Conservation (phyloP, 2,797 vertebrate genomes). For the Mormyrus hasselquistii region DNA sequence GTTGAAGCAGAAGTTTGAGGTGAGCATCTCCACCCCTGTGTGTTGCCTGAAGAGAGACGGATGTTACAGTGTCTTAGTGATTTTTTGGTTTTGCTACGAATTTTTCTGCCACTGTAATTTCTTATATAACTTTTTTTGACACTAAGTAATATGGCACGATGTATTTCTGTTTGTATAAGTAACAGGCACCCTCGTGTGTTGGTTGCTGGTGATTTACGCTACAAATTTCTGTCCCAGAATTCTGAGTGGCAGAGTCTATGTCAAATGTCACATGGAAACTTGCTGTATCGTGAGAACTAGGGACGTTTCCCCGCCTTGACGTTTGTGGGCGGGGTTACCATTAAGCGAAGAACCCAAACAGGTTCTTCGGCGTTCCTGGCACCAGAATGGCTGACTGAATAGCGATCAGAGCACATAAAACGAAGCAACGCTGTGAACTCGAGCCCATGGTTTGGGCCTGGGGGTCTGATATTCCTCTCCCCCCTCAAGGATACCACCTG, state of each 20-base stretch:
- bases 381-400: neutral
- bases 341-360: neutral
- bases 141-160: neutral
- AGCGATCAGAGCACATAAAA: no score
- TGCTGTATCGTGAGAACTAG: neutral
- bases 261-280: neutral
- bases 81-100: neutral
- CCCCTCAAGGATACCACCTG: neutral
- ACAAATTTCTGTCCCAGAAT: neutral
- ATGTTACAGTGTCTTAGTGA: neutral
- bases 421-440: neutral
- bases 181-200: neutral
- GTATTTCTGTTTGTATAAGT: neutral
- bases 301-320: neutral
- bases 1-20: slow-evolving; percentile 93
- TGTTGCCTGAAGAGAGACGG: neutral
- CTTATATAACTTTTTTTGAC: neutral
- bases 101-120: neutral
- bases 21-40: slow-evolving; percentile 46
- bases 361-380: neutral
- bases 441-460: neutral
- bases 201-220: neutral
- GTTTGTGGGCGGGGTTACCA: neutral
- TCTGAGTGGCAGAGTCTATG: neutral
- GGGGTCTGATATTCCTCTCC: neutral